Percentiles rank a stretch among this genome's conserved stretches.
These are phyloP conservation scores for Epicauta chinensis DNA, from an alignment of 1,140 invertebrate species.

Conservation along the genomic window DNA sequence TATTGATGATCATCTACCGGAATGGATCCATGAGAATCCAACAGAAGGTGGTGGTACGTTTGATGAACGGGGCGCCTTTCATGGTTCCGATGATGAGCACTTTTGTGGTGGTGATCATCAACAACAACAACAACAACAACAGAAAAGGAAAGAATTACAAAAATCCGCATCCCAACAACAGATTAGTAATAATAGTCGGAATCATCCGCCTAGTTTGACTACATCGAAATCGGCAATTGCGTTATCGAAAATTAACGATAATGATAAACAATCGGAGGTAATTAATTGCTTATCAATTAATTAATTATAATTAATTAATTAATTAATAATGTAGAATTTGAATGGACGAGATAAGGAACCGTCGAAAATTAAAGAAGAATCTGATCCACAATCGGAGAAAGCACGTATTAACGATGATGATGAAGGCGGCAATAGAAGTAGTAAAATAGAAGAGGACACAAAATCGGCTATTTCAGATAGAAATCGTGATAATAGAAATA, in stretches of 20 bases:
- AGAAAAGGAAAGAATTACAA: constrained; percentile 27
- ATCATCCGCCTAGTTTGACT: constrained; percentile 26
- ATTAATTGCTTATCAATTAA: constrained; percentile 1
- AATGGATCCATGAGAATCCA: constrained; percentile 70
- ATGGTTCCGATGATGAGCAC: constrained; percentile 56
- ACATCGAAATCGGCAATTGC: constrained; percentile 39
- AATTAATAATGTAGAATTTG: neutral
- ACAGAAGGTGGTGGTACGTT: constrained; percentile 77
- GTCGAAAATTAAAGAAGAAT: constrained; percentile 2
- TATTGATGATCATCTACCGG: constrained; percentile 60
- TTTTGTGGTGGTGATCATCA: neutral
- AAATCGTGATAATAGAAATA: constrained; percentile 15
- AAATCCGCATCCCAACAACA: constrained; percentile 42
- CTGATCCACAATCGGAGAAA: constrained; percentile 4
- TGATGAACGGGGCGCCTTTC: constrained; percentile 79
- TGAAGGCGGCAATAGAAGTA: constrained; percentile 6
- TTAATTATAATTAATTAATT: neutral
- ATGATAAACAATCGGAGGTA: constrained; percentile 16
- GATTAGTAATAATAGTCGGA: constrained; percentile 30
- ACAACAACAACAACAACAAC: too few relatives aligned
- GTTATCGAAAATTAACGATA: constrained; percentile 20
- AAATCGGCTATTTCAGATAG: too few relatives aligned
- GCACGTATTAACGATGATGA: neutral
- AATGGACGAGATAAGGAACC: neutral
- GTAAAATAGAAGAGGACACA: constrained; percentile 17